Percentiles rank a stretch among this genome's conserved stretches.
Evolutionary conservation across 1,140 invertebrate species (phyloP).

Genomic region (Mylabris phalerata): DNA sequence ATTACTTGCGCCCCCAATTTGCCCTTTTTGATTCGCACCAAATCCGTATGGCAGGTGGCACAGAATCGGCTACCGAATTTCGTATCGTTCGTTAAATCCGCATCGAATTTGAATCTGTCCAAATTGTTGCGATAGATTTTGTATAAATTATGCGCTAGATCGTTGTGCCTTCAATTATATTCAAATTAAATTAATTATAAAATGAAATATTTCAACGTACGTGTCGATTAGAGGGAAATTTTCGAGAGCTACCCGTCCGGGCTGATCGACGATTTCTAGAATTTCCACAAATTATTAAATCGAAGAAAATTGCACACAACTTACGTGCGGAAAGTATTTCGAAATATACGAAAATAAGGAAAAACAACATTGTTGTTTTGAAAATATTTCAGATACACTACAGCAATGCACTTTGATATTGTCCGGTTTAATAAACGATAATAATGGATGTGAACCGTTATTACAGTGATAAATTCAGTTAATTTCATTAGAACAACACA

Average conservation of each 20-base stretch:
- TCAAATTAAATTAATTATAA: background rate
- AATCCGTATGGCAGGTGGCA: constrained; percentile 47
- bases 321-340: no score
- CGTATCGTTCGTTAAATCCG: constrained; percentile 42
- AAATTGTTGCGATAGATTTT: constrained; percentile 47
- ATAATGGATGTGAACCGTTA: no score
- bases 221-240: constrained; percentile 12
- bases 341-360: no score
- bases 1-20: constrained; percentile 53
- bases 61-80: constrained; percentile 40
- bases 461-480: no score
- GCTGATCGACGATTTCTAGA: background rate
- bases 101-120: constrained; percentile 43
- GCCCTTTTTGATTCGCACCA: constrained; percentile 49
- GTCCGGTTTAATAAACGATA: no score
- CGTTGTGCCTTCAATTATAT: constrained; percentile 50
- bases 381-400: no score
- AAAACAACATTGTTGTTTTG: no score
- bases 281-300: no score
- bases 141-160: constrained; percentile 50
- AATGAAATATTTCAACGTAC: constrained; percentile 1
- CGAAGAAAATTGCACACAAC: no score
- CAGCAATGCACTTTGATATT: no score
- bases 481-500: no score
- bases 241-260: constrained; percentile 8